Percentiles rank a stretch among this genome's conserved stretches.
These are phyloP conservation scores for Hydractinia symbiolongicarpus DNA, from an alignment of 30 jellyfish, hydroid and myxozoan species.

Conservation along the genomic window DNA sequence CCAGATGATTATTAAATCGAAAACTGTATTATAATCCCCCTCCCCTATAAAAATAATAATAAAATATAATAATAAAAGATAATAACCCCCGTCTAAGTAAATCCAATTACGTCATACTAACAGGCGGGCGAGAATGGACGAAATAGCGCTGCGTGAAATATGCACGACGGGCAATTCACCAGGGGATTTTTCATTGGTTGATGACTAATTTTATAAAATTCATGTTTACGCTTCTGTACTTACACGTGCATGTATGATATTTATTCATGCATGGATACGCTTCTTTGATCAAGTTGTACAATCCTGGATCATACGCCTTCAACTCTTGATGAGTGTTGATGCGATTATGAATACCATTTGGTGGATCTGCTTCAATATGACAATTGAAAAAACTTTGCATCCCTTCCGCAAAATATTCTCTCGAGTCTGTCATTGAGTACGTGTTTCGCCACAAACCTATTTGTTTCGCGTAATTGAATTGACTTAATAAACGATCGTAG, in stretches of 20 bases:
- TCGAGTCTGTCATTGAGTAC: constrained; percentile 41
- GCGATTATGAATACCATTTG: constrained; percentile 56
- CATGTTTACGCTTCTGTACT: not conserved
- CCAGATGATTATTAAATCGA: no score
- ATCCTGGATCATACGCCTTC: constrained; percentile 47
- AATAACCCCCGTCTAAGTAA: no score
- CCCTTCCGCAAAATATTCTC: constrained; percentile 72
- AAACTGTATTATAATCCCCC: no score
- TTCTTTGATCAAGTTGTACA: constrained; percentile 43
- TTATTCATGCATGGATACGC: constrained; percentile 46
- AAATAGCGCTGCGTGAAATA: not conserved
- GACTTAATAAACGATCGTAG: constrained; percentile 25
- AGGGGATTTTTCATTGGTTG: no score
- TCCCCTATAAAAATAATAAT: no score
- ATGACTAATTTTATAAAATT: no score
- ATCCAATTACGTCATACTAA: no score
- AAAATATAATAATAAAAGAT: no score
- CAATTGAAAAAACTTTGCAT: constrained; percentile 52
- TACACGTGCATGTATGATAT: constrained; percentile 1
- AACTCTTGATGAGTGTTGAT: constrained; percentile 35
- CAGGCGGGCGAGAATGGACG: not conserved
- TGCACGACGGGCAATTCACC: no score
- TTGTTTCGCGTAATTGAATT: constrained; percentile 38
- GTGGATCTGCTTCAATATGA: constrained; percentile 49
- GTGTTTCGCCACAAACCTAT: constrained; percentile 48